phyloP scores from a whole-genome alignment of 2,888 invertebrate genomes.

The Scaptomyza tumidula region DNA sequence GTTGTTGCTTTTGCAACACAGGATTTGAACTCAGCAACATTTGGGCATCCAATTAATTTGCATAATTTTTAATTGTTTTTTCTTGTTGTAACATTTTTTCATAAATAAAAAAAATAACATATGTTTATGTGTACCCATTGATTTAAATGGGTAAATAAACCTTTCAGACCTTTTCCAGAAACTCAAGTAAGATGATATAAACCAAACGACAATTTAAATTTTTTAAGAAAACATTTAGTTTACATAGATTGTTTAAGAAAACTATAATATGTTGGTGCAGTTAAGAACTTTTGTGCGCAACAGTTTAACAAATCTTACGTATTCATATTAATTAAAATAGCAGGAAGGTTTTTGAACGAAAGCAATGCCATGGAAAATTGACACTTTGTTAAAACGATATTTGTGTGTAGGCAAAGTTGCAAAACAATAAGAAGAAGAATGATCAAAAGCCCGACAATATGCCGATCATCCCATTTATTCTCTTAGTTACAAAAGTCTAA shows the following conservation, averaged over 20 bases:
- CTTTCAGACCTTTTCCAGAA: constrained; percentile 26
- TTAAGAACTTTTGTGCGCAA: constrained; percentile 16
- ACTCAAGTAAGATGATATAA: constrained; percentile 29
- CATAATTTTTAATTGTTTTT: constrained; percentile 38
- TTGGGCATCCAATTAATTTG: constrained; percentile 61
- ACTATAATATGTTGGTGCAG: constrained; percentile 33
- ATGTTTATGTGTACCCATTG: constrained; percentile 34
- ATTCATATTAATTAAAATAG: neutral
- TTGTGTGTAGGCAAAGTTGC: neutral
- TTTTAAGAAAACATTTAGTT: constrained; percentile 19
- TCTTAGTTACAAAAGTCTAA: neutral
- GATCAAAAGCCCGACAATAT: no score
- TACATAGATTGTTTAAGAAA: constrained; percentile 28
- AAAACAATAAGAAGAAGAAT: no score
- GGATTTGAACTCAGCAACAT: constrained; percentile 46
- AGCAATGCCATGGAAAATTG: neutral
- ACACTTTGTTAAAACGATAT: neutral
- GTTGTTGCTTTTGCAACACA: constrained; percentile 57
- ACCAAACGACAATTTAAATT: constrained; percentile 23
- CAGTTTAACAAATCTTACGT: neutral
- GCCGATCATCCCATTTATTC: neutral
- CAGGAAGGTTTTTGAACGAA: neutral
- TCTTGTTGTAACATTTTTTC: constrained; percentile 17
- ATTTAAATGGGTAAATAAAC: constrained; percentile 15
- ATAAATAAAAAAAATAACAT: constrained; percentile 31